Conservation (phyloP, 2,113 vertebrate genomes). For the Chroicocephalus ridibundus region DNA sequence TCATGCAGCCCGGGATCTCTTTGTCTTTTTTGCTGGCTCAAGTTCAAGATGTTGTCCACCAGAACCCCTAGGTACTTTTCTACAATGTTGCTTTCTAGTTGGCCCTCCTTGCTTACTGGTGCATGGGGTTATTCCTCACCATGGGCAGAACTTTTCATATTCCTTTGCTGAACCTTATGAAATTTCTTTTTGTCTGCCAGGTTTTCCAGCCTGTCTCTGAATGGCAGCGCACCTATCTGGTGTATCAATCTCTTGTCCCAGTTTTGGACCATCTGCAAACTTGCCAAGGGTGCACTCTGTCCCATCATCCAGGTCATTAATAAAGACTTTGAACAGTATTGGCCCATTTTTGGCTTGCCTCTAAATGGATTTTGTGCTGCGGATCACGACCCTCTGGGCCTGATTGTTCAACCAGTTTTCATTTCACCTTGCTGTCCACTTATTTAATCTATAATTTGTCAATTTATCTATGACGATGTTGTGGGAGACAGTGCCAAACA, state of each 20-base stretch:
- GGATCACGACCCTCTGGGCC: neutral
- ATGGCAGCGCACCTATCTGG: neutral
- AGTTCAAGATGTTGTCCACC: neutral
- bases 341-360: neutral
- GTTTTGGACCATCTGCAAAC: neutral
- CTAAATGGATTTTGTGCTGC: neutral
- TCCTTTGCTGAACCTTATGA: neutral
- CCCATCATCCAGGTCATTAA: neutral
- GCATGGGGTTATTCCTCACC: neutral
- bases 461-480: neutral
- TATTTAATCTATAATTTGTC: neutral
- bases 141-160: neutral
- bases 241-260: neutral
- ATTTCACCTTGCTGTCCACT: neutral
- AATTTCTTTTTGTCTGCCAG: neutral
- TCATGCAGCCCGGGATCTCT: neutral
- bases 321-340: neutral
- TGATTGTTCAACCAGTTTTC: neutral
- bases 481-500: neutral
- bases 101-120: fast-evolving
- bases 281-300: neutral
- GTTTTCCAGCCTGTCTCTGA: neutral
- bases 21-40: neutral
- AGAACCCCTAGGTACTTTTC: neutral
- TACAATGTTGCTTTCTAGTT: neutral